Evolutionary conservation across 1,140 invertebrate genomes (phyloP), one percentile per base, ranked within the genome.

Genomic region (Zeugodacus cucurbitae): DNA sequence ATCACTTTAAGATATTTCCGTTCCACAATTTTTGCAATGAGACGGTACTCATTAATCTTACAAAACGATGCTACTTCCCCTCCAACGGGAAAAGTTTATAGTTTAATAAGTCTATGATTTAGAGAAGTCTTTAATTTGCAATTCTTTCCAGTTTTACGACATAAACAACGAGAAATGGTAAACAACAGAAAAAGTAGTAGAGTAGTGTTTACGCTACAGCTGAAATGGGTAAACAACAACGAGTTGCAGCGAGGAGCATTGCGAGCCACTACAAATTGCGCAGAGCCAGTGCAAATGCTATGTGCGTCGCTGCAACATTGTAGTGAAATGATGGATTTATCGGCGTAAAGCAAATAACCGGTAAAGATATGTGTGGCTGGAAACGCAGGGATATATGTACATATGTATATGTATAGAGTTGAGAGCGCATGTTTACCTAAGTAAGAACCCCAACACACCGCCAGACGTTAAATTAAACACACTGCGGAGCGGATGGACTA

Each of bases 321-420:
- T 74, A 34, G 41, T 41, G 32, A 74, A 74, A 74, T 37, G 34
- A 74, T 74, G 67, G 67, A 74, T 74, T 74, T 74, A 74, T 74
- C 34, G 67, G 17, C 34, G 34, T n/a, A 74, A 74, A 74, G 34
- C 34, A 74, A 74, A 74, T 74, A 74, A 74, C 67, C 37, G 29
- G 20, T 34, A 74, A 41, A 74, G 32, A 74, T 74, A 37, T 74
- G 8, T 20, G 62, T 67, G 29, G 14, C 26, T 67, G 32, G 4
- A 20, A 44, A 44, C 41, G 3, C 41, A 44, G 7, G 7, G 7
- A 6, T 44, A 8, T 44, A 44, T 44, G 14, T 59, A 59, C 58
- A 10, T 59, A 59, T 22, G 5, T 59, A n/a, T 8, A 2, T 59
- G 17, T 7, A n/a, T 11, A 48, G 10, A 48, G 44, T 14, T 11